A percentile compares a stretch with the other conserved stretches of the same genome.
These are phyloP conservation scores for Gymnarchus niloticus DNA, from an alignment of 2,113 vertebrate genomes.

Conservation along the genomic window DNA sequence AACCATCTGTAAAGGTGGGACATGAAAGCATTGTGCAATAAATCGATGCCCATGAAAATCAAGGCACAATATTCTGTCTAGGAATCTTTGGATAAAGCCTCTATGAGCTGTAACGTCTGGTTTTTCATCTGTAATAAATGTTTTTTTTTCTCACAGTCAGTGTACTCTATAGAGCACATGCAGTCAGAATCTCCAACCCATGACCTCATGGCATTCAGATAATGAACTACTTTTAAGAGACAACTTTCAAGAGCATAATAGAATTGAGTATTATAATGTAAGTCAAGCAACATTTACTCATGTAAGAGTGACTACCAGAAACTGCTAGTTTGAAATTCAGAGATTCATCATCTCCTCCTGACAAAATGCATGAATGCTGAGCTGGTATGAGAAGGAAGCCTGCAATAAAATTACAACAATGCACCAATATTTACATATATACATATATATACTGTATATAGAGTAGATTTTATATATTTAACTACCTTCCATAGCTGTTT, in stretches of 20 bases:
- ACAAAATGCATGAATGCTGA: background rate
- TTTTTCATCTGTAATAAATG: background rate
- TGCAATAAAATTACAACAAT: background rate
- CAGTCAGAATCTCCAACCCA: background rate
- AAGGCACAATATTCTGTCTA: background rate
- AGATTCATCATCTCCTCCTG: background rate
- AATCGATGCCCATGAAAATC: constrained; percentile 14
- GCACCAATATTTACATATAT: background rate
- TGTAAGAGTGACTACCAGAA: background rate
- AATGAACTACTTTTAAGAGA: background rate
- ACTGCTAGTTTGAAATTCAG: background rate
- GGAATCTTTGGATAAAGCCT: background rate
- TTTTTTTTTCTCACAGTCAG: background rate
- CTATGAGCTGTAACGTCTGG: background rate
- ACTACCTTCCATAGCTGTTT: too few species aligned
- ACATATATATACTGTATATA: background rate
- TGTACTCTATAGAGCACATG: background rate
- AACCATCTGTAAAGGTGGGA: background rate
- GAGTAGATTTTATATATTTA: background rate
- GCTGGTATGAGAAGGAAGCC: background rate
- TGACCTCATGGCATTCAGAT: background rate
- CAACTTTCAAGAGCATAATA: background rate
- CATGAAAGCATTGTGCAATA: background rate
- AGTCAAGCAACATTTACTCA: background rate
- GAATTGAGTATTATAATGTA: background rate